Base-by-base conservation (phyloP, 1,140 invertebrate genomes). In the Aphelinus certus region DNA sequence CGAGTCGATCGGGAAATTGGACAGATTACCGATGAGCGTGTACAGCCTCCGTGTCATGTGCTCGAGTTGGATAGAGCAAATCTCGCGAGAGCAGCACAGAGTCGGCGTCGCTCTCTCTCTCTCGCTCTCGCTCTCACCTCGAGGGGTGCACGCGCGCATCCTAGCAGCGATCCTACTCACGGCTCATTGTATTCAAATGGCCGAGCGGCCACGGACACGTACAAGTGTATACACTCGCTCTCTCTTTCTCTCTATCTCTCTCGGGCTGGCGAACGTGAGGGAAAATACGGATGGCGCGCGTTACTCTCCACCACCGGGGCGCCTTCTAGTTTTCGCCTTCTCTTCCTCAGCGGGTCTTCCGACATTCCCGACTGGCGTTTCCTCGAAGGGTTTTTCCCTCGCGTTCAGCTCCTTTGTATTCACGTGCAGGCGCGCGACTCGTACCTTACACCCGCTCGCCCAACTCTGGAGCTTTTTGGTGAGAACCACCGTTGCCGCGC, bases 181-280 rank as follows among this genome's bases (percentile, higher is more conserved):
- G 70, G 49, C 57, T 70, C 77, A 83, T 83, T 83, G 80, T 82
- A 83, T 83, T 83, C 81, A 82, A 83, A 83, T 81, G 71, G 62
- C 66, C 72, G 62, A 73, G 73, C 69, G 70, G 26, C 26, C 26
- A 26, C 26, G 26, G 56, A 46, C 42, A 53, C 51, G 64, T 56
- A 56, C 63, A 56, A 55, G 51, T 53, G 64, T 57, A 57, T n/a
- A 61, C 3, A 3, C 45, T 9, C 51, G 63, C 26, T 26, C 26
- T 26, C 26, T 26, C 26, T 26, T 26, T 26, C 26, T 53, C 51
- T 53, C n/a, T n/a, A n/a, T n/a, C 51, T 53, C 9, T 53, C 51
- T 53, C 51, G 51, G 26, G 26, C 26, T 26, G 26, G 26, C 6
- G 51, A 42, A 70, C 73, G 69, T 76, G 76, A 78, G 72, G 66